phyloP scores from a whole-genome alignment of 2,113 vertebrate species.

The Eulemur rufifrons region DNA sequence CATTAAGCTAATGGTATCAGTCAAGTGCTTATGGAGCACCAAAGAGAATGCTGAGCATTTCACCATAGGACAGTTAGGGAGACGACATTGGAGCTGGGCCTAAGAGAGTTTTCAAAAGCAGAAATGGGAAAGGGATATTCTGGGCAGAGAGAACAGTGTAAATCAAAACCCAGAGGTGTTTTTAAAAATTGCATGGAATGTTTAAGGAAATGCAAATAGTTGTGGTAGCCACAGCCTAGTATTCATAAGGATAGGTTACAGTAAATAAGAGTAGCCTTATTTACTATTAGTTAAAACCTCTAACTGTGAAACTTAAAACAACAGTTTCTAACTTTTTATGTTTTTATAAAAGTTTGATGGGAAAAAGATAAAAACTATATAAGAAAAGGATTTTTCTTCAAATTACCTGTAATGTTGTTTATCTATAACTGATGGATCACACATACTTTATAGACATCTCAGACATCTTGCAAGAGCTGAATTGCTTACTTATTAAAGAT shows the following conservation, averaged over 20 bases:
- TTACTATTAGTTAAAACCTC: background rate
- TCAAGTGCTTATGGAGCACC: background rate
- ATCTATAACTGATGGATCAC: background rate
- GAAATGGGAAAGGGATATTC: background rate
- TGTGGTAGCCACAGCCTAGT: background rate
- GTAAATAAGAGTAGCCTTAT: background rate
- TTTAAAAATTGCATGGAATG: background rate
- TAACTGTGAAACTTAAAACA: background rate
- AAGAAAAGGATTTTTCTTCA: background rate
- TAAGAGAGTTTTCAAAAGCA: background rate
- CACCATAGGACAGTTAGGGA: background rate
- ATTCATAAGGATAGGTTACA: background rate
- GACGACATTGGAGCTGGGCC: background rate
- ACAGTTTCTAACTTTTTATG: background rate
- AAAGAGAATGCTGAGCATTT: background rate
- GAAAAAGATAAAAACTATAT: background rate
- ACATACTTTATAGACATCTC: background rate
- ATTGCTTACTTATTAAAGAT: background rate
- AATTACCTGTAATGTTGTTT: background rate
- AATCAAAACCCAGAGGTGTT: conserved; percentile 3
- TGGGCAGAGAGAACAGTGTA: background rate
- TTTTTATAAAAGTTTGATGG: background rate
- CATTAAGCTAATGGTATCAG: background rate
- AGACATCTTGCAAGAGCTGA: background rate
- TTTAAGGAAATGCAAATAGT: background rate